A percentile compares a stretch with the other conserved stretches of the same genome.
phyloP scores from a whole-genome alignment of 2,888 invertebrate species.

The Sinohyriopsis cumingii region DNA sequence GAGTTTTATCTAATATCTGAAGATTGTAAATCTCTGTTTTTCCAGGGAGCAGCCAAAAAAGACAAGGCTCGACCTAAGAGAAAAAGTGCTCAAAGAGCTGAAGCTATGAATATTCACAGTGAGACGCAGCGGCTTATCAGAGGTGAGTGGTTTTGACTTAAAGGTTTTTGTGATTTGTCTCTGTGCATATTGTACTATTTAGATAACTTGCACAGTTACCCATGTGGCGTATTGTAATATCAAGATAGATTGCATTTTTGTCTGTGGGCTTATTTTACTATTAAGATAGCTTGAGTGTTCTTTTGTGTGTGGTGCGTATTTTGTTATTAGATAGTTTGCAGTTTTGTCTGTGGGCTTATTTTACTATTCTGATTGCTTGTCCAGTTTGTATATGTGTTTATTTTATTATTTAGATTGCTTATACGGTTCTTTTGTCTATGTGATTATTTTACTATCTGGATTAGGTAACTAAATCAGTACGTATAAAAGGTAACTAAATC shows the following conservation, averaged over 20 bases:
- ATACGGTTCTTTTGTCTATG: not conserved
- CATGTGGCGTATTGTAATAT: too few species aligned
- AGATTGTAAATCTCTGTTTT: conserved; percentile 2
- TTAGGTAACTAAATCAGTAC: too few species aligned
- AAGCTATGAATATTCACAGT: conserved; percentile 80
- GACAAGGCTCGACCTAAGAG: conserved; percentile 21
- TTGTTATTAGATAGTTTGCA: not conserved
- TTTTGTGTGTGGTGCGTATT: not conserved
- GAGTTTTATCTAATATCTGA: not conserved
- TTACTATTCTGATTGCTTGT: too few species aligned
- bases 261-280: not conserved
- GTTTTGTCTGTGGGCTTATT: too few species aligned
- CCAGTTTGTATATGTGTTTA: not conserved
- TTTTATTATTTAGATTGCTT: too few species aligned
- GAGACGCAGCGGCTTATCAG: conserved; percentile 87
- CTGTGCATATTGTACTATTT: not conserved
- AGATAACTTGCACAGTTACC: too few species aligned
- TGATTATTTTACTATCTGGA: not conserved
- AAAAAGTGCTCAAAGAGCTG: conserved; percentile 43
- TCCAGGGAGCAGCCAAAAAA: conserved; percentile 55
- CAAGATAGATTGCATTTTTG: not conserved
- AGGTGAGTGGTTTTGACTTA: conserved; percentile 42
- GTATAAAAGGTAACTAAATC: too few species aligned
- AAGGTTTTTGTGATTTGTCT: too few species aligned
- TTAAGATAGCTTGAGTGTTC: too few species aligned